Evolutionary conservation across 2,797 vertebrate species (phyloP).

Genomic region (Argyrosomus regius): DNA sequence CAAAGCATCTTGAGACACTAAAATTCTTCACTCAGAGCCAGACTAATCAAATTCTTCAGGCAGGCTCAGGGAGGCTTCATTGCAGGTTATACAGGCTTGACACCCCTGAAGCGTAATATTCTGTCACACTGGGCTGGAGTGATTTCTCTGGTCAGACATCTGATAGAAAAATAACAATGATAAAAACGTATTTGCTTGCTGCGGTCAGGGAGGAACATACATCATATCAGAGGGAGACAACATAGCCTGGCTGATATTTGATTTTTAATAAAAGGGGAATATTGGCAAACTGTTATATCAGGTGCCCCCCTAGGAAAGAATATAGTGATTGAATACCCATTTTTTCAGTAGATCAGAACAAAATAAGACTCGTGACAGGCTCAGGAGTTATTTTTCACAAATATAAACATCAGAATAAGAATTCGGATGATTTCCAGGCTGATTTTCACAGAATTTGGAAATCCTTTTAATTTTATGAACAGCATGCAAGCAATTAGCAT

Average conservation of each 20-base stretch:
- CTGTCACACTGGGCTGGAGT: slow-evolving; percentile 36
- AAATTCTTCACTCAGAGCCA: slow-evolving; percentile 40
- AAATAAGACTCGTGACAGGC: not conserved
- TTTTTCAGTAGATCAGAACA: slow-evolving; percentile 20
- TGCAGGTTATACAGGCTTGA: slow-evolving; percentile 54
- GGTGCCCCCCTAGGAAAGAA: slow-evolving; percentile 27
- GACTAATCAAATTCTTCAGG: slow-evolving; percentile 56
- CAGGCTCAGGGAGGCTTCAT: slow-evolving; percentile 36
- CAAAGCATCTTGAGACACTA: slow-evolving; percentile 45
- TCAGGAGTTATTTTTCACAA: not conserved
- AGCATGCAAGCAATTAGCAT: slow-evolving; percentile 2
- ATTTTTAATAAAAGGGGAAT: slow-evolving; percentile 64
- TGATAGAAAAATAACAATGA: slow-evolving; percentile 68
- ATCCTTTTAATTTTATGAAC: slow-evolving; percentile 1
- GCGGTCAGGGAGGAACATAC: slow-evolving; percentile 34
- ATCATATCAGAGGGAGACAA: slow-evolving; percentile 52
- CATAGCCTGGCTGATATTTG: slow-evolving; percentile 47
- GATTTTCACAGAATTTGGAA: slow-evolving; percentile 16
- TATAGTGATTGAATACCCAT: slow-evolving; percentile 13
- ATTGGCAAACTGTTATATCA: slow-evolving; percentile 44
- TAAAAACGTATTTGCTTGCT: slow-evolving; percentile 40
- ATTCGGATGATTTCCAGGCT: not conserved
- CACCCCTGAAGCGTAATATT: slow-evolving; percentile 65
- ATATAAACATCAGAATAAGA: not conserved
- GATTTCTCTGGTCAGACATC: slow-evolving; percentile 58